Evolutionary conservation across 2,113 vertebrate species (phyloP).

Genomic region (Sylvietta virens): DNA sequence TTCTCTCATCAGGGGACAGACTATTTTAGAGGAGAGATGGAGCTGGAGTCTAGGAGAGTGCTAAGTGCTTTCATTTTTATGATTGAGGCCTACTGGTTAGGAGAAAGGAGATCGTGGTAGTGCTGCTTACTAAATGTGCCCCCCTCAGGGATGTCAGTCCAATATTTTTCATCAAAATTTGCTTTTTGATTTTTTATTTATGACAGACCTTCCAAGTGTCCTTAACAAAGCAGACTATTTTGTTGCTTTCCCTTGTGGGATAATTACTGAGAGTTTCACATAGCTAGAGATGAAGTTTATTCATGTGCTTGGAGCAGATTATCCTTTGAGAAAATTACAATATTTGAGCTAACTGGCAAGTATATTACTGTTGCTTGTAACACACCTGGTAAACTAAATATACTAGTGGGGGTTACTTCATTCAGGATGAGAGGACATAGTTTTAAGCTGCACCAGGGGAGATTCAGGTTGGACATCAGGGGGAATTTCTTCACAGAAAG

Average conservation of each 20-base stretch:
- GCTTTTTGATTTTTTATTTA: not conserved
- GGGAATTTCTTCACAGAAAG: not conserved
- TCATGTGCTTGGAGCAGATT: not conserved
- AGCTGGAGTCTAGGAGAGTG: not conserved
- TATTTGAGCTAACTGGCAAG: not conserved
- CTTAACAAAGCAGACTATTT: not conserved
- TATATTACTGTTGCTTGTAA: not conserved
- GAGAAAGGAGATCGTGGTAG: not conserved
- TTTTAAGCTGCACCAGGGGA: not conserved
- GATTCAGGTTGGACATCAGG: not conserved
- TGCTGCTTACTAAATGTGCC: not conserved
- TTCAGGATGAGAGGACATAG: not conserved
- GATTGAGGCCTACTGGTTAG: not conserved
- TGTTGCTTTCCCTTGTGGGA: not conserved
- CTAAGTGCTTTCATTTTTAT: not conserved
- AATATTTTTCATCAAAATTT: not conserved
- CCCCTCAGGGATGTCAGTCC: not conserved
- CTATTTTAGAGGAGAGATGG: not conserved
- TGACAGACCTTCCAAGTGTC: not conserved
- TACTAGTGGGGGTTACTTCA: not conserved
- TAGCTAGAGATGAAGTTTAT: not conserved
- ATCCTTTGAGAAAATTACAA: not conserved
- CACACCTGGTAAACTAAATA: not conserved
- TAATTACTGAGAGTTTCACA: not conserved
- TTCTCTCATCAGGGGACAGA: not conserved